Percentiles rank a stretch among this genome's conserved stretches.
Evolutionary conservation across 1,140 invertebrate species (phyloP).

Genomic region (Bradysia coprophila): DNA sequence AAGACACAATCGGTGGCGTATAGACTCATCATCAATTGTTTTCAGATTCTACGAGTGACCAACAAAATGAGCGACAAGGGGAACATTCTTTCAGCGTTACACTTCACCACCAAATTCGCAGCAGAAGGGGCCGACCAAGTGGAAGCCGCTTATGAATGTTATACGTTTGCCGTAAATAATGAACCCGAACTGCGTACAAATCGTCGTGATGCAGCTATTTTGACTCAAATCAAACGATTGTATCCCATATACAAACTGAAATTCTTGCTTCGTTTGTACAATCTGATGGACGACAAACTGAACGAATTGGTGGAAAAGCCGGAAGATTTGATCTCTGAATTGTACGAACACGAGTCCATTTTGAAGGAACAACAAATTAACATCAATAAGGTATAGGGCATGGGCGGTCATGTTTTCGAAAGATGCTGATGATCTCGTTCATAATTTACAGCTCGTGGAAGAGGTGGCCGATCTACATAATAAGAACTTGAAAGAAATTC

Average conservation of each 20-base stretch:
- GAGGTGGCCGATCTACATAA: no score
- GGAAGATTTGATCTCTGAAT: constrained; percentile 27
- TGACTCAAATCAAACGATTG: constrained; percentile 29
- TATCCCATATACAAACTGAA: constrained; percentile 32
- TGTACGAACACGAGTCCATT: constrained; percentile 35
- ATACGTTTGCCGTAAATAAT: constrained; percentile 27
- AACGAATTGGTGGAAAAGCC: constrained; percentile 29
- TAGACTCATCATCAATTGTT: no score
- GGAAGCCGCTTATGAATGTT: constrained; percentile 33
- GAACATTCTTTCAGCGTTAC: constrained; percentile 17
- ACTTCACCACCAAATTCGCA: constrained; percentile 17
- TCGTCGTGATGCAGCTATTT: constrained; percentile 24
- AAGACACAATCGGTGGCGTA: no score
- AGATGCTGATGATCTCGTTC: no score
- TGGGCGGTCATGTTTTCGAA: no score
- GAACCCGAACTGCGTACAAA: constrained; percentile 25
- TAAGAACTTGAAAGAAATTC: no score
- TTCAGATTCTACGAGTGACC: constrained; percentile 11
- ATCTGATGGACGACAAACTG: constrained; percentile 31
- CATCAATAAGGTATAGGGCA: no score
- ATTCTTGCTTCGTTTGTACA: constrained; percentile 31
- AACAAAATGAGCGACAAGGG: constrained; percentile 12
- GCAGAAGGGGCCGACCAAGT: constrained; percentile 33
- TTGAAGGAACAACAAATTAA: no score
- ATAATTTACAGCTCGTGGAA: no score